phyloP scores from a whole-genome alignment of 2,113 vertebrate genomes.

The Tragelaphus imberbis region DNA sequence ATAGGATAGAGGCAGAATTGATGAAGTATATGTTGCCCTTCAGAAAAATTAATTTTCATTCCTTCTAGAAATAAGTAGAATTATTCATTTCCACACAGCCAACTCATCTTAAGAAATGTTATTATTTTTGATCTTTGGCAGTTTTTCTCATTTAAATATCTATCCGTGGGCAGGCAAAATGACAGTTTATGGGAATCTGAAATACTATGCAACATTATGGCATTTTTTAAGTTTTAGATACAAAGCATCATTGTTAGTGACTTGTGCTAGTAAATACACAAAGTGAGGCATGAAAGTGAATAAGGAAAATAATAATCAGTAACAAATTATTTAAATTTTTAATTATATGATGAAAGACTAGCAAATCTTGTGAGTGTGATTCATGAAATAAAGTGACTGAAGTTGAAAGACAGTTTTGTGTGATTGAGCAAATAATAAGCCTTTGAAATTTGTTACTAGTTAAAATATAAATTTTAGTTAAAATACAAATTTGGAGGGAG shows the following conservation, averaged over 20 bases:
- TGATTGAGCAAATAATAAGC: neutral
- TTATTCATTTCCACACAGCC: neutral
- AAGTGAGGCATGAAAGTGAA: neutral
- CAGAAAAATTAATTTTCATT: neutral
- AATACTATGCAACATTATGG: neutral
- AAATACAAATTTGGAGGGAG: slow-evolving; percentile 2
- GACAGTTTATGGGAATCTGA: neutral
- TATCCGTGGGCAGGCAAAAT: neutral
- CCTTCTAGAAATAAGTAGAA: neutral
- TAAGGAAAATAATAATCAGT: neutral
- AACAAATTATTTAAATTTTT: neutral
- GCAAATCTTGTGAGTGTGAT: neutral
- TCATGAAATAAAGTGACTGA: neutral
- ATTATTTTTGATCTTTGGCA: neutral
- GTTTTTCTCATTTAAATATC: neutral
- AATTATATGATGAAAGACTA: neutral
- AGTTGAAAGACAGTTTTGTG: neutral
- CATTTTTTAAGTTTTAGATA: neutral
- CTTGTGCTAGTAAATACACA: neutral
- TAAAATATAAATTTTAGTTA: neutral
- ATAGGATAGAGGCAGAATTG: neutral
- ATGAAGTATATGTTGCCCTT: neutral
- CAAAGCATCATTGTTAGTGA: neutral
- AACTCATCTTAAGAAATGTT: neutral
- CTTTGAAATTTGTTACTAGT: neutral